Base-by-base conservation (phyloP, 2,797 vertebrate species). In the Pterois miles region DNA sequence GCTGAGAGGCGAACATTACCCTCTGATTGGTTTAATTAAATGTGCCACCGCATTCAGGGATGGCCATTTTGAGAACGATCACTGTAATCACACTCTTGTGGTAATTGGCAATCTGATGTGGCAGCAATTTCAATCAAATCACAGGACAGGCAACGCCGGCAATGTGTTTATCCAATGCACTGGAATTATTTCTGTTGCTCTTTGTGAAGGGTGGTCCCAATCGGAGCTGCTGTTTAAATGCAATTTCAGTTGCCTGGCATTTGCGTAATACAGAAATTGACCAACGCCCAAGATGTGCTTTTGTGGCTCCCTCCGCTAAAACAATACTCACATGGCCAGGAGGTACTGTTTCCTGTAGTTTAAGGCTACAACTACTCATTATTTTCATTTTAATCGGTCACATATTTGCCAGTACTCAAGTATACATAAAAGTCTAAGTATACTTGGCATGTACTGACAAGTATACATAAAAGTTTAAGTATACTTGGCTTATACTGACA, bases 1-100 rank as follows among this genome's bases (percentile, higher is more conserved):
- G 80, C 70, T 54, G 82, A 91, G 84, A 88, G 79, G 71, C 78
- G 53, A 79, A 85, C 84, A 90, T 84, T 80, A 83, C 59, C 33
- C 71, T 75, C 65, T 82, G 83, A 91, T 87, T 85, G 81, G 84
- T 89, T 88, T 89, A 88, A 91, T 91, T 88, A 86, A 87, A 88
- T 59, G 65, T 78, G 79, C 43, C 69, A 76, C 86, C 84, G 53
- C 80, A 80, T 82, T 81, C 72, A 57, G 79, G 48, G 81, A 67
- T 48, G 87, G 88, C 83, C 90, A 91, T 89, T 92, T 87, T 84
- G 80, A 89, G 83, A 91, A 52, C 33, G 70, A 91, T 92, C 77
- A 78, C 74, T 83, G 75, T 91, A 91, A 93, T 93, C 90, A 91
- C 83, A 83, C 78, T 83, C 85, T 91, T 66, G 76, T 82, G 16